Conservation (phyloP, 2,797 vertebrate species). For the Molossus molossus region DNA sequence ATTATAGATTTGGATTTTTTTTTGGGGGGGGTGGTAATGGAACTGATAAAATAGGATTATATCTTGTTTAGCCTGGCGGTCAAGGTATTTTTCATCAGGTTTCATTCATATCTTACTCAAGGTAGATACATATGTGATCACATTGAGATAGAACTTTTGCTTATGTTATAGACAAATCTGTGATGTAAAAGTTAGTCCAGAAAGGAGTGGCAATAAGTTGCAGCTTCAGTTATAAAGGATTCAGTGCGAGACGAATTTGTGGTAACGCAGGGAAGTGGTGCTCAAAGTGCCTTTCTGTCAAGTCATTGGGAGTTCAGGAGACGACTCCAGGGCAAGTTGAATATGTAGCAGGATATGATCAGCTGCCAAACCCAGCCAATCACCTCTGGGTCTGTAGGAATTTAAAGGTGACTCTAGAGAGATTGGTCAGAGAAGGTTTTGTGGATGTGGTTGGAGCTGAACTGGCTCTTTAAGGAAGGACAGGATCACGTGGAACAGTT, state of each 20-base stretch:
- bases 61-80: background rate
- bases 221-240: slow-evolving; percentile 5
- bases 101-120: background rate
- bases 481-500: background rate
- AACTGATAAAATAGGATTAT: background rate
- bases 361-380: background rate
- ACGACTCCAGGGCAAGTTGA: background rate
- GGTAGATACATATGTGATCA: background rate
- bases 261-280: background rate
- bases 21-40: background rate
- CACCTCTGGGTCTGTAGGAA: background rate
- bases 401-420: background rate
- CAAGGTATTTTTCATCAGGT: background rate
- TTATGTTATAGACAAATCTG: slow-evolving; percentile 2
- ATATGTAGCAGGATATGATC: background rate
- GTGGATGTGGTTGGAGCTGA: background rate
- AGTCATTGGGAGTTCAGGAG: slow-evolving; percentile 22
- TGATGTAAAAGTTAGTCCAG: background rate
- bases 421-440: slow-evolving; percentile 35
- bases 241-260: slow-evolving; percentile 10
- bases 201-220: background rate
- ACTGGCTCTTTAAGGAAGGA: background rate
- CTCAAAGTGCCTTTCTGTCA: background rate
- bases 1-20: background rate
- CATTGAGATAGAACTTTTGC: slow-evolving; percentile 18